Evolutionary conservation across 1,140 invertebrate species (phyloP), one percentile per base, ranked within the genome.

Genomic region (Drosophila tristis): DNA sequence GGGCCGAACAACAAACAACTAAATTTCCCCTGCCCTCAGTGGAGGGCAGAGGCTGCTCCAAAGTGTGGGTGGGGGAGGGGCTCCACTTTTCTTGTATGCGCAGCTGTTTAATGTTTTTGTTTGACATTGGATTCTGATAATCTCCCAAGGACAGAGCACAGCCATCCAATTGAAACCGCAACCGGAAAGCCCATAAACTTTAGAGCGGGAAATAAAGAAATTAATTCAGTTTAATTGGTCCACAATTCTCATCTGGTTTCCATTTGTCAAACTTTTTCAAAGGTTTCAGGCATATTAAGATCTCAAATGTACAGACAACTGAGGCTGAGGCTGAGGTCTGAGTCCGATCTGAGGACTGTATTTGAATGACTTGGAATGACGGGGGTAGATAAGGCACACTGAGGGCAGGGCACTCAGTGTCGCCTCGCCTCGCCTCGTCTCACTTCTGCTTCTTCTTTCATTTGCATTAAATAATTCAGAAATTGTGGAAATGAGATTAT

Each of bases 51-150:
- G 20, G 20, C 20, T 20, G 20, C 16, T 16, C 31, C 15, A 45
- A 23, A 13, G 2, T 20, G 53, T 20, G 39, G 35, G 8, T 48
- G 62, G 26, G 23, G 26, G 5, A 29, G 48, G 13, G 60, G 58
- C 31, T 39, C 15, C 15, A 29, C 23, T 23, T 55, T 9, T 39
- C 11, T 39, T 70, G 25, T 70, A 25, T 70, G 23, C 31, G 15
- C 66, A 70, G 51, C 64, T 68, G 66, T 57, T 57, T 15, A 13
- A 39, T 39, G 35, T 5, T 31, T 31, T n/a, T 35, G 26, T 26
- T 11, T 31, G 44, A 56, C 54, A 42, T 56, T 43, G 23, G 35
- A 56, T 51, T 50, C 16, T 4, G 35, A 51, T 66, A 49, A 44
- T 13, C 35, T 11, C 47, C 15, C 66, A 70, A 70, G 64, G 66